These are phyloP conservation scores for Oscheius sp. DNA, from an alignment of 2,888 invertebrate genomes.

Conservation along the genomic window DNA sequence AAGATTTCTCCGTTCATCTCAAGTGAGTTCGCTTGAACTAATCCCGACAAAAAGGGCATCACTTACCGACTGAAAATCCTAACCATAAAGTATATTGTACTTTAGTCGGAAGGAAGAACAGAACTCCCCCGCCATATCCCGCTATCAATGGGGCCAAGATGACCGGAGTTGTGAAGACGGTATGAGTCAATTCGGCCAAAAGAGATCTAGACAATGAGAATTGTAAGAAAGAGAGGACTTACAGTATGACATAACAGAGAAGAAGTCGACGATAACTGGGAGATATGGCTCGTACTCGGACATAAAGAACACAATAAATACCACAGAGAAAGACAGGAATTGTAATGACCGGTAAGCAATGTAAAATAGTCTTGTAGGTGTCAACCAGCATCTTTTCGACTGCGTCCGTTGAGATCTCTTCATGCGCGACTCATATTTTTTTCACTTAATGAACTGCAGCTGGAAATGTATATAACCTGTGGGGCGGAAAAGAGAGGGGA, in stretches of 20 bases:
- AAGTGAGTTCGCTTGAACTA: too few species aligned
- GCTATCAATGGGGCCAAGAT: constrained; percentile 23
- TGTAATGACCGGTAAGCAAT: neutral
- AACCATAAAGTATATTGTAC: constrained; percentile 15
- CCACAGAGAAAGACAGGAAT: neutral
- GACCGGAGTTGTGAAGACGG: constrained; percentile 19
- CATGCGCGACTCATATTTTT: too few species aligned
- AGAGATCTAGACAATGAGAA: neutral
- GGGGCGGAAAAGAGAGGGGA: constrained; percentile 8
- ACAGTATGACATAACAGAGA: constrained; percentile 22
- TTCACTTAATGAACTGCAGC: neutral
- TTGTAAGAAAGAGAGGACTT: neutral
- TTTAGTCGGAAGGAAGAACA: constrained; percentile 8
- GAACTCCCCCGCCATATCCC: constrained; percentile 2
- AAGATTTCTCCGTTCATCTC: too few species aligned
- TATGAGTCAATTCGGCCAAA: constrained; percentile 4
- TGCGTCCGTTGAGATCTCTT: neutral
- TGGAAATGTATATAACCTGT: neutral
- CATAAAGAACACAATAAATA: neutral
- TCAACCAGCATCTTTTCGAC: constrained; percentile 1
- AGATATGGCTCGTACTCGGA: constrained; percentile 3
- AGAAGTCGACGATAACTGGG: constrained; percentile 13
- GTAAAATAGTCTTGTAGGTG: constrained; percentile 12
- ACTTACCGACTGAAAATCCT: constrained; percentile 16
- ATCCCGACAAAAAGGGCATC: neutral